A percentile compares a stretch with the other conserved stretches of the same genome.
phyloP scores from a whole-genome alignment of 2,888 invertebrate species.

The Tridacna crocea region DNA sequence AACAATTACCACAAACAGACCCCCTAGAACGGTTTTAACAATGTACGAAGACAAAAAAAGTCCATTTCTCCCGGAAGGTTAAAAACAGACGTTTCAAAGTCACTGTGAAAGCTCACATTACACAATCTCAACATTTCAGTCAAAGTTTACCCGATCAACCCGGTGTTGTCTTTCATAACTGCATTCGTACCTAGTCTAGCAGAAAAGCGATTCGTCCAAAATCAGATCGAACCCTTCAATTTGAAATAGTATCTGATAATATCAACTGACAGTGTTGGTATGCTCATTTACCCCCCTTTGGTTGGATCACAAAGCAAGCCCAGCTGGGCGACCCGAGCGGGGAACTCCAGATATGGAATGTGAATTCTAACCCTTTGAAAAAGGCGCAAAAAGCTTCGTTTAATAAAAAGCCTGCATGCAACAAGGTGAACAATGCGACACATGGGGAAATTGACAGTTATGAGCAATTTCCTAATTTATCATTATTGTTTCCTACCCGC shows the following conservation, averaged over 20 bases:
- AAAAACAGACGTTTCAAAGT: slow-evolving; percentile 5
- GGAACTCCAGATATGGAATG: not conserved
- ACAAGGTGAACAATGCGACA: not conserved
- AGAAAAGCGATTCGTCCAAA: slow-evolving; percentile 42
- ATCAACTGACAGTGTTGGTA: not conserved
- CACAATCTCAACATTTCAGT: not conserved
- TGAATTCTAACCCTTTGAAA: not conserved
- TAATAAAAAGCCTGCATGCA: not conserved
- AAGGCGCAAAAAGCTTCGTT: not conserved
- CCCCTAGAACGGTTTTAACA: slow-evolving; percentile 5
- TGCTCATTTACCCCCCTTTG: too few relatives aligned
- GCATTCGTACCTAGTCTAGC: slow-evolving; percentile 32
- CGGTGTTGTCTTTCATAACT: slow-evolving; percentile 1
- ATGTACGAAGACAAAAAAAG: not conserved
- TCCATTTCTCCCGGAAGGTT: slow-evolving; percentile 21
- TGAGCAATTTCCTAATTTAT: too few relatives aligned
- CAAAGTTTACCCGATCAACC: not conserved
- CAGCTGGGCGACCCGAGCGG: slow-evolving; percentile 13
- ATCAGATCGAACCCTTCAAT: slow-evolving; percentile 33
- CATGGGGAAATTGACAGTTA: too few relatives aligned
- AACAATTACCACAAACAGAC: not conserved
- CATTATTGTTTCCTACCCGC: too few relatives aligned
- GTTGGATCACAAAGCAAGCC: too few relatives aligned
- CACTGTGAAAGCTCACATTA: not conserved
- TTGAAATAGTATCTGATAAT: slow-evolving; percentile 17